Conservation (phyloP, 2,797 vertebrate species). For the Melanotaenia boesemani region DNA sequence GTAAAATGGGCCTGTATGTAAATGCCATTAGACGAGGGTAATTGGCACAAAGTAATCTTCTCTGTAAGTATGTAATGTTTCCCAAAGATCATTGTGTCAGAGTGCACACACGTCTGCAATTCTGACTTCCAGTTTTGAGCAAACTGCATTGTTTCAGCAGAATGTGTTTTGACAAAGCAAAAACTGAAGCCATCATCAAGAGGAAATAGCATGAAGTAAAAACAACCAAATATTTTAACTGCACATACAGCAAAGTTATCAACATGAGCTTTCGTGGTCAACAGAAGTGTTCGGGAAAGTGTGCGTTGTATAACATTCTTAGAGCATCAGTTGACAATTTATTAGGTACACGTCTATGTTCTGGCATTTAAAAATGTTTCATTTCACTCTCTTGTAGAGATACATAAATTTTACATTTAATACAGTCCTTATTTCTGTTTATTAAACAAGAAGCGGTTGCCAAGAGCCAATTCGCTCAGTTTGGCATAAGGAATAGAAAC, state of each 20-base stretch:
- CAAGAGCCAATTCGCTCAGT: not conserved
- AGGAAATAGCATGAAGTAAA: slow-evolving; percentile 49
- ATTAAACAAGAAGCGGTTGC: not conserved
- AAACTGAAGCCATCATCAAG: slow-evolving; percentile 11
- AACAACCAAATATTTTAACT: slow-evolving; percentile 10
- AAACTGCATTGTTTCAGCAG: slow-evolving; percentile 32
- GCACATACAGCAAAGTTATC: not conserved
- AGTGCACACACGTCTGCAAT: slow-evolving; percentile 8
- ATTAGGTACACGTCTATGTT: not conserved
- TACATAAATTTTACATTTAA: no score
- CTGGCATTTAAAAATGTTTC: not conserved
- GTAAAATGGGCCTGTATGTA: slow-evolving; percentile 38
- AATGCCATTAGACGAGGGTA: slow-evolving; percentile 34
- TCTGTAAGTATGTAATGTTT: slow-evolving; percentile 29
- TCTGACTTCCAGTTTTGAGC: slow-evolving; percentile 56
- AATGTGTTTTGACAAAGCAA: slow-evolving; percentile 36
- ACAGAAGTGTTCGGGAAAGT: fast-evolving
- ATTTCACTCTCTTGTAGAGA: not conserved
- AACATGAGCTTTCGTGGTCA: not conserved
- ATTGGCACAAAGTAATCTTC: slow-evolving; percentile 22
- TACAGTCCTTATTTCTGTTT: not conserved
- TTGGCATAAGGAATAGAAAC: not conserved
- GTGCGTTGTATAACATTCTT: not conserved
- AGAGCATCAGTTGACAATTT: not conserved
- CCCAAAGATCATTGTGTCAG: slow-evolving; percentile 33